Evolutionary conservation across 1,140 invertebrate genomes (phyloP), one percentile per base, ranked within the genome.

Genomic region (Thereuonema tuberculata): DNA sequence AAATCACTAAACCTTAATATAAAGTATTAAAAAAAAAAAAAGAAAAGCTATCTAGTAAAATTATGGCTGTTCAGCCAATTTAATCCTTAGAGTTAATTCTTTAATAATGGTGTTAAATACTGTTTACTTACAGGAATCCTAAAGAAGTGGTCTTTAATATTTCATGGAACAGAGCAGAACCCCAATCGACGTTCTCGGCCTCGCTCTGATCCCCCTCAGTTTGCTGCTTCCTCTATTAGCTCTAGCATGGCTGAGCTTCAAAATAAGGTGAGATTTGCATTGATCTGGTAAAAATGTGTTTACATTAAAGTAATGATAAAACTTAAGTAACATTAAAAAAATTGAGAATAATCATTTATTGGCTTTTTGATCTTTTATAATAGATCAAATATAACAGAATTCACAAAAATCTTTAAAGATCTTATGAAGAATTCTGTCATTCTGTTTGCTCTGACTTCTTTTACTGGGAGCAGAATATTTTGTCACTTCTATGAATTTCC

Each of bases 131-230:
- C 47, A 69, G 89, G 89, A n/a, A 83, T 84, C 50, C 78, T 95
- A 58, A 84, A 88, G 75, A 86, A 88, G 68, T 94, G 89, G 89
- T 85, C 87, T 53, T 76, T 96, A 67, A 84, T 90, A 64, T 82
- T 94, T 67, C 91, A 94, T 72, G 92, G 92, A 50, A 94, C 91
- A 25, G 80, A 83, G n/a, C 68, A 70, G 15, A 64, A 70, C 60
- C 73, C 73, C 0, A 64, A 64, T 1, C 61, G 64, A 29, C n/a
- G 23, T 62, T 58, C 46, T 28, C 46, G 5, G 3, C 77, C 80
- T 60, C 76, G 81, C 49, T 82, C 84, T n/a, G 78, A 84, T 69
- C 79, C 80, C 5, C 47, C 1, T 29, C 50, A 29, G 31, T 49
- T 21, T 37, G 26, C 48, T 55, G 25, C 47, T 50, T 23, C 55